Base-by-base conservation (phyloP, 2,797 vertebrate genomes). In the Spinibarbus caldwelli region DNA sequence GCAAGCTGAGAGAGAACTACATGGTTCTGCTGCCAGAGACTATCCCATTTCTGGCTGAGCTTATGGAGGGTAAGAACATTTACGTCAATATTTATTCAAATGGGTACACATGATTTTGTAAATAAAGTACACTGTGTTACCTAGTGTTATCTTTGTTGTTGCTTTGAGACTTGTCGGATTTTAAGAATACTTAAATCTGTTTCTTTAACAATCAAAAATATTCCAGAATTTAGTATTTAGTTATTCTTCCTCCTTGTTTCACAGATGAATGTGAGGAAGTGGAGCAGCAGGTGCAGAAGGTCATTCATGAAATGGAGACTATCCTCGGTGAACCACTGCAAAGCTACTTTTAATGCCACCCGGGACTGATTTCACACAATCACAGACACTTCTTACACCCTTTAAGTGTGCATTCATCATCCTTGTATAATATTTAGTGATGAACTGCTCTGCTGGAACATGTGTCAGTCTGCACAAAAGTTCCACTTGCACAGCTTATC, bases 251-350 rank as follows among this genome's bases (percentile, higher is more conserved):
- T 36, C 29, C 10, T 64, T 80, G 70, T 87, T 62, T 89, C 87
- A 29, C 90, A 99, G 98, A 99, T 90, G 98, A 99, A 79, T 97
- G 96, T 89, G 97, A 98, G 92, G 97, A 99, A 92, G 98, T 99
- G 86, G 98, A 99, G 89, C 96, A 94, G 71, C 97, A 98, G 86
- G 98, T 98, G 57, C 98, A 99, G 92, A 97, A 96, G 89, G 97
- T 97, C 1, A 92, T 99, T 87, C 97, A 97, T 80, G 96, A 97
- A 82, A 95, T 99, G 92, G 98, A 99, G 92, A 92, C 93, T 14
- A 93, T 97, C 84, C 92, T 99, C 87, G 97, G 98, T 89, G 97
- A 99, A 89, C 94, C 97, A 0, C 95, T 99, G 36, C 97, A 99
- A 94, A 96, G 95, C 92, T 98, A 99, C 94, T 99, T 99, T 90